Conservation (phyloP, 2,888 invertebrate species). For the Aphidius colemani region DNA sequence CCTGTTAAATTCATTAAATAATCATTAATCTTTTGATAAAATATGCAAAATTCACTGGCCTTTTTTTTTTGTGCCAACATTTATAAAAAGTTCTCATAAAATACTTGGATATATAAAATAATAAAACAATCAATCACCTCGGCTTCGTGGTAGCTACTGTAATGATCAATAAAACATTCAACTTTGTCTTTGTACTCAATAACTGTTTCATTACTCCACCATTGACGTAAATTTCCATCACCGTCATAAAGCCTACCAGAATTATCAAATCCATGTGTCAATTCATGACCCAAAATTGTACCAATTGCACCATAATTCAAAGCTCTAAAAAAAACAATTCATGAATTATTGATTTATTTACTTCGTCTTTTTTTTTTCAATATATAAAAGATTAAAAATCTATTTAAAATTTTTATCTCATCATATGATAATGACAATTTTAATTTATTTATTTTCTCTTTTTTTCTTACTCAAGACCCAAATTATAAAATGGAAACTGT, state of each 20-base stretch:
- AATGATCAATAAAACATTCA: slow-evolving; percentile 85
- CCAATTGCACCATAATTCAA: slow-evolving; percentile 84
- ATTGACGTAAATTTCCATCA: slow-evolving; percentile 82
- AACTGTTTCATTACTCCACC: slow-evolving; percentile 86
- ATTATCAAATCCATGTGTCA: slow-evolving; percentile 68
- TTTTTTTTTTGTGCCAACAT: background rate
- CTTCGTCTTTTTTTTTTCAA: background rate
- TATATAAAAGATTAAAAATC: background rate
- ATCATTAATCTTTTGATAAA: background rate
- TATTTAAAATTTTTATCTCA: too few species aligned
- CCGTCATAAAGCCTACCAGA: slow-evolving; percentile 82
- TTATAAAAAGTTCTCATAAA: too few species aligned
- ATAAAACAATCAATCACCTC: slow-evolving; percentile 59
- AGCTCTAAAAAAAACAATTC: slow-evolving; percentile 64
- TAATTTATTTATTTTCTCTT: slow-evolving; percentile 4
- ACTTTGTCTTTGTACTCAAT: slow-evolving; percentile 76
- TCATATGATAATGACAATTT: too few species aligned
- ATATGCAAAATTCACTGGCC: background rate
- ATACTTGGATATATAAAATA: too few species aligned
- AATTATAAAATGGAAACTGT: slow-evolving; percentile 82
- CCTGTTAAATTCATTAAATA: slow-evolving; percentile 36
- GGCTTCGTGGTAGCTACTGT: slow-evolving; percentile 70
- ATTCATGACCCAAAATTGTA: slow-evolving; percentile 76
- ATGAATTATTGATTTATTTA: too few species aligned
- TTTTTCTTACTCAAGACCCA: slow-evolving; percentile 78